phyloP scores from a whole-genome alignment of 2,888 invertebrate genomes.

The Orthonychiurus folsomi region DNA sequence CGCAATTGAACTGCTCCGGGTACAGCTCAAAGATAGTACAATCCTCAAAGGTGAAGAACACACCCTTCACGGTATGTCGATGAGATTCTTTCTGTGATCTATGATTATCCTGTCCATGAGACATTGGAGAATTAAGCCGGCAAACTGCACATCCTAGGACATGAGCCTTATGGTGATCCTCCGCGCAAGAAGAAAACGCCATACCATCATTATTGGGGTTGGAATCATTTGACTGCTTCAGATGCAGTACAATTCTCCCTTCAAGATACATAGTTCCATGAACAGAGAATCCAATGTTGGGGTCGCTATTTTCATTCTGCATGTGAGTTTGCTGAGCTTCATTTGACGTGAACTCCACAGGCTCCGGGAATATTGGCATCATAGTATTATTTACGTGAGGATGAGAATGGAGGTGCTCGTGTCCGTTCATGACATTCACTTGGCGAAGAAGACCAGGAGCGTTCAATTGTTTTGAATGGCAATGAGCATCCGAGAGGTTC shows the following conservation, averaged over 20 bases:
- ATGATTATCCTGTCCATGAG: conserved; percentile 14
- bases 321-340: conserved; percentile 2
- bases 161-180: conserved; percentile 11
- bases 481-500: conserved; percentile 8
- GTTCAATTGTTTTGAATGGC: conserved; percentile 6
- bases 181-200: conserved; percentile 15
- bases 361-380: conserved; percentile 10
- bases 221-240: conserved; percentile 25
- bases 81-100: conserved; percentile 23
- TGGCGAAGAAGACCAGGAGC: neutral
- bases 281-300: conserved; percentile 26
- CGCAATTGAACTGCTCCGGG: conserved; percentile 17
- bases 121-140: conserved; percentile 14
- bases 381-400: conserved; percentile 3
- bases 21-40: conserved; percentile 31
- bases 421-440: neutral
- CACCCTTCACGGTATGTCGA: conserved; percentile 27
- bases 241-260: conserved; percentile 27
- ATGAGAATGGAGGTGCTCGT: conserved; percentile 13
- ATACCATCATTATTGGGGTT: conserved; percentile 10
- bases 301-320: conserved; percentile 15
- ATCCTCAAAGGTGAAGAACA: conserved; percentile 31
- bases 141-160: conserved; percentile 27
- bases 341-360: neutral
- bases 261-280: conserved; percentile 33